Evolutionary conservation across 2,888 invertebrate species (phyloP).

Genomic region (Rhaphigaster nebulosa): DNA sequence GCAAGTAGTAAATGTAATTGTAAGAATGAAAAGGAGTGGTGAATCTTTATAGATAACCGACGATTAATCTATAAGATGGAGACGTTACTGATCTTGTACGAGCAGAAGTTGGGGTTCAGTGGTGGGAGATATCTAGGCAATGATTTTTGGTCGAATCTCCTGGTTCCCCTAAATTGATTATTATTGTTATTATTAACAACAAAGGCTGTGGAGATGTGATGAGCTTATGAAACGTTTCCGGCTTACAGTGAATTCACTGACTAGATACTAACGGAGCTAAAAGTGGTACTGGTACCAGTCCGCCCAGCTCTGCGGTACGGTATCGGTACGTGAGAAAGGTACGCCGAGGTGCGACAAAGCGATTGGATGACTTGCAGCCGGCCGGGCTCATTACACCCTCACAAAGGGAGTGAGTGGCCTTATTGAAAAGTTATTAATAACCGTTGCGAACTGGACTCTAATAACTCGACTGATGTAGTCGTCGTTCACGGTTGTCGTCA

Average conservation of each 20-base stretch:
- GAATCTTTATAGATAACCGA: too few species aligned
- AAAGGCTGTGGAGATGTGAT: neutral
- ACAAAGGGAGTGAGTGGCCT: slow-evolving; percentile 11
- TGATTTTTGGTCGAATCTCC: too few species aligned
- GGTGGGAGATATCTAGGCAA: too few species aligned
- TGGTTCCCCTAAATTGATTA: neutral
- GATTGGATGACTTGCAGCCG: slow-evolving; percentile 8
- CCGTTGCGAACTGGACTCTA: slow-evolving; percentile 38
- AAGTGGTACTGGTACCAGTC: neutral
- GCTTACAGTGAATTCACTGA: neutral
- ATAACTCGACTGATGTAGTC: slow-evolving; percentile 44
- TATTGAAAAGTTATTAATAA: slow-evolving; percentile 50
- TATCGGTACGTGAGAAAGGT: slow-evolving; percentile 50
- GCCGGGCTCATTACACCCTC: slow-evolving; percentile 42
- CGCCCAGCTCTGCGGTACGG: neutral
- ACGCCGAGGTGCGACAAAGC: slow-evolving; percentile 24
- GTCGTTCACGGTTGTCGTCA: slow-evolving; percentile 38
- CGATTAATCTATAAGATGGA: too few species aligned
- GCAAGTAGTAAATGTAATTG: too few species aligned
- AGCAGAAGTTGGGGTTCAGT: too few species aligned
- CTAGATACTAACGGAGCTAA: neutral
- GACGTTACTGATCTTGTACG: too few species aligned
- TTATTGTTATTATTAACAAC: neutral
- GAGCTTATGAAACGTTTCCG: neutral
- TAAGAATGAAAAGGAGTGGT: too few species aligned